These are phyloP conservation scores for Liposcelis brunnea DNA, from an alignment of 2,888 invertebrate genomes.

Conservation along the genomic window DNA sequence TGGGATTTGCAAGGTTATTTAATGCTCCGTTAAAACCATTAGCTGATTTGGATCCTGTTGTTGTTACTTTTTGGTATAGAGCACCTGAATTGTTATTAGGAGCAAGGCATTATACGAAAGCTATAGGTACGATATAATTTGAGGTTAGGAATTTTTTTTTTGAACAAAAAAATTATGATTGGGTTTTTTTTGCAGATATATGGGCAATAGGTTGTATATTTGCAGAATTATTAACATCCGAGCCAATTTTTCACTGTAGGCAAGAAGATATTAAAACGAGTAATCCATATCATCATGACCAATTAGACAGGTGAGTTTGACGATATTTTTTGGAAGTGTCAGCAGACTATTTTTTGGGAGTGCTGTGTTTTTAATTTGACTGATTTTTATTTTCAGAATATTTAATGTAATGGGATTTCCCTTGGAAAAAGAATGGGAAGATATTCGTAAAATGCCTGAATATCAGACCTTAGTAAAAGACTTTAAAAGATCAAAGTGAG, in stretches of 20 bases:
- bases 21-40: conserved; percentile 95
- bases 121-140: conserved; percentile 51
- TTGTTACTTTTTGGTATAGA: conserved; percentile 99
- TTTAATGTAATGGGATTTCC: conserved; percentile 99
- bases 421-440: conserved; percentile 94
- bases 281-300: conserved; percentile 98
- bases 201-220: conserved; percentile 99
- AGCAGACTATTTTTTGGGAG: no score
- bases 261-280: conserved; percentile 99
- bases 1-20: conserved; percentile 97
- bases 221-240: conserved; percentile 94
- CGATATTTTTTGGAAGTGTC: conserved; percentile 8
- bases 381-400: conserved; percentile 40
- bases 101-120: conserved; percentile 94
- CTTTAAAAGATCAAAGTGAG: conserved; percentile 83
- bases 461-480: conserved; percentile 89
- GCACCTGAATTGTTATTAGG: conserved; percentile 90
- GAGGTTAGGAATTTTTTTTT: conserved; percentile 3
- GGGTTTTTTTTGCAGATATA: conserved; percentile 48
- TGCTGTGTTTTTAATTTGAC: not conserved
- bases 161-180: not conserved
- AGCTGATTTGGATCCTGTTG: conserved; percentile 96
- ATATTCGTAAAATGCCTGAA: conserved; percentile 98
- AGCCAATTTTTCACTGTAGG: conserved; percentile 97
- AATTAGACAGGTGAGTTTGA: conserved; percentile 50